Evolutionary conservation across 2,113 vertebrate species (phyloP).

Genomic region (Muntiacus muntjak): DNA sequence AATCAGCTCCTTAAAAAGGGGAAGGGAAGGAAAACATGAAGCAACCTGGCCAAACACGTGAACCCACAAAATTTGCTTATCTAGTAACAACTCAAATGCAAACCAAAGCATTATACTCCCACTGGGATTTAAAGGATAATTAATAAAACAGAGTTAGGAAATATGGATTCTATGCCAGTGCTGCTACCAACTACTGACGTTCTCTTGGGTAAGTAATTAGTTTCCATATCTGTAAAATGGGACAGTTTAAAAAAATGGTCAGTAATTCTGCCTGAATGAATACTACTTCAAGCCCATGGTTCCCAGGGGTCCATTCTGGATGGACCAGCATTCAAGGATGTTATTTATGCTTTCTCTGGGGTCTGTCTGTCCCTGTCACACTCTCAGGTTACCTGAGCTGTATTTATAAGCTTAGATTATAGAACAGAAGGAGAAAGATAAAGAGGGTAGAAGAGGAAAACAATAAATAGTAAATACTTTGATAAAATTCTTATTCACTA

Average conservation of each 20-base stretch:
- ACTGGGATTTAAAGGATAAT: not conserved
- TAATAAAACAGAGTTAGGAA: not conserved
- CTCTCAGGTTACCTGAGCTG: not conserved
- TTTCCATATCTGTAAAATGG: not conserved
- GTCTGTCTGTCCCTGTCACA: not conserved
- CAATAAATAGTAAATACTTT: not conserved
- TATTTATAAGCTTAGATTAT: not conserved
- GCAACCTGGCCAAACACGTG: not conserved
- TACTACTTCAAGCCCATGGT: not conserved
- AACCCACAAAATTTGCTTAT: not conserved
- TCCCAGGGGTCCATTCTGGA: too few relatives aligned
- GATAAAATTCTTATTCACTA: not conserved
- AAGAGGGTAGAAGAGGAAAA: not conserved
- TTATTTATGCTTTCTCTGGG: rapidly evolving
- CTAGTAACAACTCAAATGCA: not conserved
- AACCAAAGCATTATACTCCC: not conserved
- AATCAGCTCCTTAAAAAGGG: not conserved
- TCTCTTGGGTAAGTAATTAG: not conserved
- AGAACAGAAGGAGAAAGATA: not conserved
- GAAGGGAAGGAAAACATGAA: not conserved
- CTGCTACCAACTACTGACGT: not conserved
- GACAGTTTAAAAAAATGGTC: not conserved
- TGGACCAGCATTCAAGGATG: rapidly evolving
- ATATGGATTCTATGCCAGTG: not conserved
- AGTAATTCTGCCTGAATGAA: not conserved